Evolutionary conservation across 1,140 invertebrate genomes (phyloP), one percentile per base, ranked within the genome.

Genomic region (Belonocnema kinseyi): DNA sequence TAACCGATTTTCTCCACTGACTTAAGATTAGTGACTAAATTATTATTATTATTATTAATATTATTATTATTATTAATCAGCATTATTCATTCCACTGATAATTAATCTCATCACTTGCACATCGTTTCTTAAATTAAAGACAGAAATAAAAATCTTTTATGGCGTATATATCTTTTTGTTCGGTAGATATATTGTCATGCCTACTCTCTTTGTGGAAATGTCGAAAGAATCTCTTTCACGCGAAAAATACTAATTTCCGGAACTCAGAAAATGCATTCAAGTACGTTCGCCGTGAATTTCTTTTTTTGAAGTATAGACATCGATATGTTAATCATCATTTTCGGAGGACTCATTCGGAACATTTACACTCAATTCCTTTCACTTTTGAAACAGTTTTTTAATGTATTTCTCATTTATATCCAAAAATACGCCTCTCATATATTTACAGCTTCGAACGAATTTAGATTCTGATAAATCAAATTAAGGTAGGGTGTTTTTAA

Each of bases 21-120:
- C 88, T 90, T 90, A 90, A 88, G 56, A 89, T 87, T 90, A 90
- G 79, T 90, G 88, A 90, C 88, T 90, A 90, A 80, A 83, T 82
- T 84, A 81, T 66, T 66, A 40, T 76, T 73, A 80, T 76, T 58
- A 75, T 78, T 82, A 76, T 76, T 58, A 75, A 77, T 82, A 76
- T 70, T 81, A 72, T 61, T 16, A 46, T 46, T 46, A 46, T 74
- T 33, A 74, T 66, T 71, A 50, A 52, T 77, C 54, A 73, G 82
- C 77, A 77, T 81, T 81, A 80, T 77, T 83, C 83, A 81, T 78
- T 77, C 82, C 74, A 61, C 58, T 54, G n/a, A 77, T 77, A 58
- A 5, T 17, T 75, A 72, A n/a, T 78, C 51, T 78, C 51, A 33
- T 50, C 76, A 72, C 54, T 78, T n/a, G n/a, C 61, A 66, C 61